Evolutionary conservation across 2,113 vertebrate species (phyloP).

Genomic region (Mormoops blainvillei): DNA sequence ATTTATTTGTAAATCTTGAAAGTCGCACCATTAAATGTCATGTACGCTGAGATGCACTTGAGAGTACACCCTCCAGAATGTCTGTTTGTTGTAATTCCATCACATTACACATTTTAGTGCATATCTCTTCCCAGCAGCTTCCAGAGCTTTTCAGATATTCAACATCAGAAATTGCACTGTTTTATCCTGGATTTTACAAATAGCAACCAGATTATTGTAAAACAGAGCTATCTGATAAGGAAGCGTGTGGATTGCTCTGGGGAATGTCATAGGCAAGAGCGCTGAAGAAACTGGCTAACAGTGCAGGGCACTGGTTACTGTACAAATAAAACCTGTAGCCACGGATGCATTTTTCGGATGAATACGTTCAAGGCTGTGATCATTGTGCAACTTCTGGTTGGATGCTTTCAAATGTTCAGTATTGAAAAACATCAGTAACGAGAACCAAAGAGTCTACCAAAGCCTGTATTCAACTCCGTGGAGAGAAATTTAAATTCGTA

Average conservation of each 20-base stretch:
- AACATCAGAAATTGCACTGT: constrained; percentile 64
- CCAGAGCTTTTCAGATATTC: constrained; percentile 66
- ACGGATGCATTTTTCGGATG: constrained; percentile 56
- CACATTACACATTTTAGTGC: constrained; percentile 19
- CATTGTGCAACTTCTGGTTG: constrained; percentile 73
- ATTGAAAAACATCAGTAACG: constrained; percentile 75
- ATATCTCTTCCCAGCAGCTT: constrained; percentile 54
- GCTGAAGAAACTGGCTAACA: constrained; percentile 57
- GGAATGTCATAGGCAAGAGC: constrained; percentile 69
- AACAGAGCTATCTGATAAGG: constrained; percentile 74
- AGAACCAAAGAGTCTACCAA: constrained; percentile 68
- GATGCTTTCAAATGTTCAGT: constrained; percentile 64
- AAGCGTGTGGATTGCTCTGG: constrained; percentile 70
- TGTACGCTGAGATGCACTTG: background rate
- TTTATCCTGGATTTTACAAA: constrained; percentile 75
- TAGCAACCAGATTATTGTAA: constrained; percentile 72
- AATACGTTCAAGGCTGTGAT: constrained; percentile 73
- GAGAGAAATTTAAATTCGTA: constrained; percentile 65
- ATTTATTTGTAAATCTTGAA: constrained; percentile 23
- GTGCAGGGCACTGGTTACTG: constrained; percentile 38
- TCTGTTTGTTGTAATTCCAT: constrained; percentile 22
- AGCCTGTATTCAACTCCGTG: constrained; percentile 63
- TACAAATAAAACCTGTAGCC: constrained; percentile 70
- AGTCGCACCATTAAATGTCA: constrained; percentile 1
- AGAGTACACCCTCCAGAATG: background rate